Conservation (phyloP, 2,113 vertebrate species). For the Aspidoscelis tigris region DNA sequence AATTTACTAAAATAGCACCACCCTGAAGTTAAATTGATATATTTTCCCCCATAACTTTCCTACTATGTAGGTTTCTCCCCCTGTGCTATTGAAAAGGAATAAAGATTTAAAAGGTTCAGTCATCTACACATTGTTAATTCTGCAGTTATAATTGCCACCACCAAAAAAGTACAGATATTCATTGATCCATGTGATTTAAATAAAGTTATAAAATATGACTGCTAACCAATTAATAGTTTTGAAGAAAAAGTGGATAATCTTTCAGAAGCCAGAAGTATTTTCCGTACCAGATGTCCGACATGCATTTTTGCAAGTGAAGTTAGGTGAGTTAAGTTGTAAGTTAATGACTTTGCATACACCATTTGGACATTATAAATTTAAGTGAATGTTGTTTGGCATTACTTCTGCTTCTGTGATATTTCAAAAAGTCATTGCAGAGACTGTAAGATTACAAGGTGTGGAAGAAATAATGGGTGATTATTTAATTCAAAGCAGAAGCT, state of each 20-base stretch:
- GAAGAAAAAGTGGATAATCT: constrained; percentile 24
- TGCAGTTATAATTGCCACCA: constrained; percentile 1
- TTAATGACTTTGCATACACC: constrained; percentile 9
- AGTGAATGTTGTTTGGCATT: constrained; percentile 32
- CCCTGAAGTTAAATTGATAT: no score
- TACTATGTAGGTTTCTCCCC: neutral
- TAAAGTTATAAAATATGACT: constrained; percentile 39
- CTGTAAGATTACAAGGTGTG: constrained; percentile 40
- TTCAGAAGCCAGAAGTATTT: constrained; percentile 19
- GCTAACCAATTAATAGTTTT: constrained; percentile 19
- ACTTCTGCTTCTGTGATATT: constrained; percentile 21
- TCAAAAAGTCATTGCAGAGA: constrained; percentile 18
- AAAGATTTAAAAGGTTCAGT: constrained; percentile 16
- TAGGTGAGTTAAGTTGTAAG: constrained; percentile 23
- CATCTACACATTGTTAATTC: constrained; percentile 1
- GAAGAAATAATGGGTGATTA: constrained; percentile 17
- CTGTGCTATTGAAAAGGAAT: neutral
- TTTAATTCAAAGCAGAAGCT: constrained; percentile 32
- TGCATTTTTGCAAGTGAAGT: constrained; percentile 36
- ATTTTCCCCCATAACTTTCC: neutral
- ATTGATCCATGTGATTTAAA: constrained; percentile 45
- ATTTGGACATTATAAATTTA: constrained; percentile 35
- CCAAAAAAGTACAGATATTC: constrained; percentile 7
- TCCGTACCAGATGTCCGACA: neutral
- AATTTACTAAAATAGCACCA: no score